Conservation (phyloP, 2,888 invertebrate species). For the Teleiodes luculella region DNA sequence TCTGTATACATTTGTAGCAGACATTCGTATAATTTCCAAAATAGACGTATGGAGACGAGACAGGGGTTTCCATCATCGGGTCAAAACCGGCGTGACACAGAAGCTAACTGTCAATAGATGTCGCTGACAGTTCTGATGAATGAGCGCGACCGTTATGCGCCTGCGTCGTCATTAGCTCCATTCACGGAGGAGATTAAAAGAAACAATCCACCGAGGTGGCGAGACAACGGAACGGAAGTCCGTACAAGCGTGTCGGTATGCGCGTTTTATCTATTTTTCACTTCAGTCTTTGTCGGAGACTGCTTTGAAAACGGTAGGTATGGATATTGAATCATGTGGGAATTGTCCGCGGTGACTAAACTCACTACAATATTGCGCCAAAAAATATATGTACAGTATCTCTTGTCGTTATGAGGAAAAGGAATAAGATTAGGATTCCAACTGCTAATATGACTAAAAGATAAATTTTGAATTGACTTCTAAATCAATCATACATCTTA, state of each 20-base stretch:
- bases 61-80: conserved; percentile 20
- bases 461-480: no score
- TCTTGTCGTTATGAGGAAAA: no score
- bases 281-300: conserved; percentile 23
- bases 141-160: conserved; percentile 68
- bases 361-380: not conserved
- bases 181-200: conserved; percentile 67
- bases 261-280: conserved; percentile 33
- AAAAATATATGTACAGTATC: no score
- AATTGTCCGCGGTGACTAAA: conserved; percentile 13
- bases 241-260: conserved; percentile 47
- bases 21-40: not conserved
- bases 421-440: no score
- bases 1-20: no score
- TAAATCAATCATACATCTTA: no score
- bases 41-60: not conserved
- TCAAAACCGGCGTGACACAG: conserved; percentile 53
- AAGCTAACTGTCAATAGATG: conserved; percentile 73
- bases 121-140: conserved; percentile 73
- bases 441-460: no score
- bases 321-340: conserved; percentile 17
- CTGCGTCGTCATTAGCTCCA: conserved; percentile 58
- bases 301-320: conserved; percentile 20
- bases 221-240: conserved; percentile 63
- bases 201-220: conserved; percentile 59